Base-by-base conservation (phyloP, 2,888 invertebrate species). In the Scaptomyza cyrtandrae region DNA sequence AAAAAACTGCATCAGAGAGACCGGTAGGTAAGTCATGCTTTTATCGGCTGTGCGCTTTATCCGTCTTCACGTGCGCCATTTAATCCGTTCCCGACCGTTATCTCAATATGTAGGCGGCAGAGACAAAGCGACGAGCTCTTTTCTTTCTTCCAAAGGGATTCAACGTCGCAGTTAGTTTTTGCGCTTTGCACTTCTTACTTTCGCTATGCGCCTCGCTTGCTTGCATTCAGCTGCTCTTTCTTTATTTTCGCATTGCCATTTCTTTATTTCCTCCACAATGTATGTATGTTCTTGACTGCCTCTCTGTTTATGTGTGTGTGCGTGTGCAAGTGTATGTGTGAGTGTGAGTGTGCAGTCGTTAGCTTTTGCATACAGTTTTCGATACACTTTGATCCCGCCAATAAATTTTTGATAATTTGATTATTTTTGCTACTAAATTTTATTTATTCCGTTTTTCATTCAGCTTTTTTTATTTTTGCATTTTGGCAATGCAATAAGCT, bases 331-430 rank as follows among this genome's bases (percentile, higher is more conserved):
- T 52, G 3, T 56, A 16, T 56, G 19, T 41, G 39, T 35, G 39
- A 62, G 49, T 61, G 39, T 75, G 59, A 62, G 49, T 61, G 39
- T 75, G 59, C 63, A 67, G 44, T 53, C 54, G 56, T 55, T 46
- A 45, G 56, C 27, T 67, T 67, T 75, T 80, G 82, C 78, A 78
- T 79, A 82, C 75, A 63, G 70, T 54, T 71, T 78, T 81, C 88
- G 90, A 90, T 90, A 90, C 87, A 90, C 90, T 90, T 90, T 90
- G 90, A 90, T 89, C 90, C 77, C 76, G 46, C 54, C 61, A 72
- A 63, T 74, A 84, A 74, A 75, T 80, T 72, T 81, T 75, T 90
- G 90, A 90, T 90, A 90, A 90, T 88, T 88, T 81, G 71, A 73
- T 86, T 75, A 71, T 82, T 74, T 74, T 67, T 81, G 75, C 69